Evolutionary conservation across 2,888 invertebrate species (phyloP).

Genomic region (Metalampra italica): DNA sequence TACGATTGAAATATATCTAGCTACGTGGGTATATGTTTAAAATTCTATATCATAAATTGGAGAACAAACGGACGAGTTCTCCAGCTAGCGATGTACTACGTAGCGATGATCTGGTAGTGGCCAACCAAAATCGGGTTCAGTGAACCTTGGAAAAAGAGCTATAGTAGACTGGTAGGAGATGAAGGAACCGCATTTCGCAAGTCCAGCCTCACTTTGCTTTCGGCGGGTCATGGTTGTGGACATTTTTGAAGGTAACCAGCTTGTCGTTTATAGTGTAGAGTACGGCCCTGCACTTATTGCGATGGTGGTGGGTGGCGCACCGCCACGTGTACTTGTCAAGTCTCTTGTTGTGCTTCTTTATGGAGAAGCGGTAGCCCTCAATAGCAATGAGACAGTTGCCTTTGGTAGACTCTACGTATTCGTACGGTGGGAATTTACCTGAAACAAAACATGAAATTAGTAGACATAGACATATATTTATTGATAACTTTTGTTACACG

Average conservation of each 20-base stretch:
- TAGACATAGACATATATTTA: no score
- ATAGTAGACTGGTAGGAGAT: no score
- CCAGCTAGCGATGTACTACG: no score
- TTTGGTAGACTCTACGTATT: conserved; percentile 21
- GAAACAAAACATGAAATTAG: neutral
- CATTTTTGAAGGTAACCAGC: conserved; percentile 21
- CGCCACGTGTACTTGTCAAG: conserved; percentile 17
- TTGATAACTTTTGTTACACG: no score
- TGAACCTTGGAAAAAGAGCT: no score
- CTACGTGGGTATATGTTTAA: no score
- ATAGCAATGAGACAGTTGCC: conserved; percentile 23
- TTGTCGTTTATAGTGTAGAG: conserved; percentile 21
- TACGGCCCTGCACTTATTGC: conserved; percentile 19
- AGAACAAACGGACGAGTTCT: no score
- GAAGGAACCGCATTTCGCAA: no score
- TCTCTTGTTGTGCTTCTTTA: conserved; percentile 15
- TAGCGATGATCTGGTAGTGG: no score
- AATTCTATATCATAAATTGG: no score
- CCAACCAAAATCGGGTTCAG: no score
- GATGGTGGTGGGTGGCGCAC: conserved; percentile 19
- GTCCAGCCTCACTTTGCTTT: conserved; percentile 9
- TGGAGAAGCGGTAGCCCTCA: conserved; percentile 25
- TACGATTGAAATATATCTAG: no score
- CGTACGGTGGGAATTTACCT: conserved; percentile 13
- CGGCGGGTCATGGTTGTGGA: conserved; percentile 20